These are phyloP conservation scores for Trissolcus brochymenae DNA, from an alignment of 2,888 invertebrate species.

Conservation along the genomic window DNA sequence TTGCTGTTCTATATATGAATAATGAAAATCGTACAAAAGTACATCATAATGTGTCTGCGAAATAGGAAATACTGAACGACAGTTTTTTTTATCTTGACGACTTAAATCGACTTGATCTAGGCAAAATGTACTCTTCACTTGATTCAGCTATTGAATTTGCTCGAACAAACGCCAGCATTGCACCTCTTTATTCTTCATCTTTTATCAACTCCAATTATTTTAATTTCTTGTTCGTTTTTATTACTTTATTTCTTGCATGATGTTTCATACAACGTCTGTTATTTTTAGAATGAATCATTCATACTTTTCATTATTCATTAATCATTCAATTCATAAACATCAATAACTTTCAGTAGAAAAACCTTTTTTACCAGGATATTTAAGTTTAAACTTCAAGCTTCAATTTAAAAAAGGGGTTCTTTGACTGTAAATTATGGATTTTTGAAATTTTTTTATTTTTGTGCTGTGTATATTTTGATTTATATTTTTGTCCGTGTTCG, in stretches of 20 bases:
- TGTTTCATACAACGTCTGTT: neutral
- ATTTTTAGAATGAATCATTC: neutral
- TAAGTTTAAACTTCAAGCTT: no score
- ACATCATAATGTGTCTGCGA: conserved; percentile 35
- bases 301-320: no score
- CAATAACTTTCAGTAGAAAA: no score
- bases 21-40: conserved; percentile 41
- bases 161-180: conserved; percentile 39
- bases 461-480: no score
- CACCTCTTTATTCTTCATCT: conserved; percentile 23
- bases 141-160: conserved; percentile 44
- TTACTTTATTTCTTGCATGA: neutral
- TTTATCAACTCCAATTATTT: conserved; percentile 19
- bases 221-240: conserved; percentile 11
- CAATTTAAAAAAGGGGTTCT: no score
- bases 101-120: conserved; percentile 30
- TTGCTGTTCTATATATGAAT: no score
- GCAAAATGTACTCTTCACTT: conserved; percentile 37
- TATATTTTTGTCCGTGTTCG: no score
- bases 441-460: no score
- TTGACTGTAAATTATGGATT: no score
- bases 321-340: no score
- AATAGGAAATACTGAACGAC: conserved; percentile 38
- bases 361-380: no score
- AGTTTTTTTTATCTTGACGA: no score